A percentile compares a stretch with the other conserved stretches of the same genome.
Evolutionary conservation across 2,797 vertebrate species (phyloP).

Genomic region (Labroides dimidiatus): DNA sequence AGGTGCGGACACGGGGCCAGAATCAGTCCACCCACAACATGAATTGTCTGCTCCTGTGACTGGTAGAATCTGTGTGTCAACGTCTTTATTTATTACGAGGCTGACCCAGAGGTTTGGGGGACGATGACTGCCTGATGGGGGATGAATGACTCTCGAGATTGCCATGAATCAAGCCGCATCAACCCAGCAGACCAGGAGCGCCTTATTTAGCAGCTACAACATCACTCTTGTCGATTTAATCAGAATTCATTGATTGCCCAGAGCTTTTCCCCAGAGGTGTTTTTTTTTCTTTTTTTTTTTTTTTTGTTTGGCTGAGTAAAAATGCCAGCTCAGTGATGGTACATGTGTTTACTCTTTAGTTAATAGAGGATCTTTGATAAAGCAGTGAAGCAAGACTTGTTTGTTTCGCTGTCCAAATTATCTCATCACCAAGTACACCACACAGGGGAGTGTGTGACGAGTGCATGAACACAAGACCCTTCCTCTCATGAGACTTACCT

Average conservation of each 20-base stretch:
- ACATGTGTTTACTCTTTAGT: slow-evolving; percentile 45
- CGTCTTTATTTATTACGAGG: slow-evolving; percentile 79
- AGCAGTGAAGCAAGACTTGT: slow-evolving; percentile 40
- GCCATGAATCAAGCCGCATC: slow-evolving; percentile 64
- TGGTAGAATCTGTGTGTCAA: slow-evolving; percentile 74
- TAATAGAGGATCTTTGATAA: slow-evolving; percentile 47
- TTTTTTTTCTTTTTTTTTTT: slow-evolving; percentile 23
- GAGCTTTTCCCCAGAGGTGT: slow-evolving; percentile 41
- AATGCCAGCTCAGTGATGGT: slow-evolving; percentile 13
- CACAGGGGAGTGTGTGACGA: slow-evolving; percentile 26
- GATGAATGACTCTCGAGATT: slow-evolving; percentile 65
- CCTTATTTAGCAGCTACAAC: slow-evolving; percentile 41
- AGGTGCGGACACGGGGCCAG: slow-evolving; percentile 81
- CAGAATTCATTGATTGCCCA: slow-evolving; percentile 67
- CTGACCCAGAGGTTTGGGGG: slow-evolving; percentile 70
- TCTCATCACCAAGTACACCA: slow-evolving; percentile 17
- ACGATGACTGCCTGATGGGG: slow-evolving; percentile 54
- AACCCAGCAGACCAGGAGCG: slow-evolving; percentile 9
- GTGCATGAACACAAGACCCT: slow-evolving; percentile 35
- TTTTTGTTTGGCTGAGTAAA: slow-evolving; percentile 27
- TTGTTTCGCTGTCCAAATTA: slow-evolving; percentile 43
- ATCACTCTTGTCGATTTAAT: slow-evolving; percentile 61
- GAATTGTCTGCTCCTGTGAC: slow-evolving; percentile 70
- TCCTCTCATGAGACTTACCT: slow-evolving; percentile 53
- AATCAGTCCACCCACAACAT: slow-evolving; percentile 81